phyloP scores from a whole-genome alignment of 2,888 invertebrate genomes.

The Latheticus oryzae region DNA sequence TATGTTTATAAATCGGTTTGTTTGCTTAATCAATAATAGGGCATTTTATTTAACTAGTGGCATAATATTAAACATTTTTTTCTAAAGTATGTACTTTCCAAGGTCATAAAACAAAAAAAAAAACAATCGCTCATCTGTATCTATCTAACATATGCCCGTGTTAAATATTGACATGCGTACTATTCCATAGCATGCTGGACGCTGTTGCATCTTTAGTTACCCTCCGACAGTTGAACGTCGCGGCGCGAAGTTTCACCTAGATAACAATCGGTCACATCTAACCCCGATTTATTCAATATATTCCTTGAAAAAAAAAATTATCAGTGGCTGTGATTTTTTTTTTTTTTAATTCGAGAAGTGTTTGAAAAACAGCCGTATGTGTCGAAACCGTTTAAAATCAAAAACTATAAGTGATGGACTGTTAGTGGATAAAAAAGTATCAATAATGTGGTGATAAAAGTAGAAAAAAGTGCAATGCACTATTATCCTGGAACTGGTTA shows the following conservation, averaged over 20 bases:
- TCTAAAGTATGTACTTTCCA: too few relatives aligned
- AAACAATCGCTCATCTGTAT: constrained; percentile 26
- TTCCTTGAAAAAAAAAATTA: constrained; percentile 2
- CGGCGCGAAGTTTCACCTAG: constrained; percentile 48
- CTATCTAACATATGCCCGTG: constrained; percentile 33
- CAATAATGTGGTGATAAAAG: constrained; percentile 48
- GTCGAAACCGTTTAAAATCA: too few relatives aligned
- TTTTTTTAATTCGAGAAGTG: too few relatives aligned
- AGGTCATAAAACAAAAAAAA: too few relatives aligned
- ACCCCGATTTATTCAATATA: constrained; percentile 19
- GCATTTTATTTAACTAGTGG: too few relatives aligned
- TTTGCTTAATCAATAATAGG: too few relatives aligned
- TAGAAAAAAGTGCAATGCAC: constrained; percentile 56
- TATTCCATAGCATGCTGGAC: constrained; percentile 54
- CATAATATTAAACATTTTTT: too few relatives aligned
- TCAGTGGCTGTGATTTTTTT: constrained; percentile 6
- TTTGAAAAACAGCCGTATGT: too few relatives aligned
- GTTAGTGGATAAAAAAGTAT: constrained; percentile 13
- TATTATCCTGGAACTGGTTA: constrained; percentile 57
- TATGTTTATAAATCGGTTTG: too few relatives aligned
- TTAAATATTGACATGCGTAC: constrained; percentile 47
- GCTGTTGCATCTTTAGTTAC: constrained; percentile 64
- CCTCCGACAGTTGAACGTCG: constrained; percentile 53
- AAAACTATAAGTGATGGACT: constrained; percentile 3
- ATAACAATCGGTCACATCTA: too few relatives aligned